Base-by-base conservation (phyloP, 2,113 vertebrate genomes). In the Corydoras sp. region DNA sequence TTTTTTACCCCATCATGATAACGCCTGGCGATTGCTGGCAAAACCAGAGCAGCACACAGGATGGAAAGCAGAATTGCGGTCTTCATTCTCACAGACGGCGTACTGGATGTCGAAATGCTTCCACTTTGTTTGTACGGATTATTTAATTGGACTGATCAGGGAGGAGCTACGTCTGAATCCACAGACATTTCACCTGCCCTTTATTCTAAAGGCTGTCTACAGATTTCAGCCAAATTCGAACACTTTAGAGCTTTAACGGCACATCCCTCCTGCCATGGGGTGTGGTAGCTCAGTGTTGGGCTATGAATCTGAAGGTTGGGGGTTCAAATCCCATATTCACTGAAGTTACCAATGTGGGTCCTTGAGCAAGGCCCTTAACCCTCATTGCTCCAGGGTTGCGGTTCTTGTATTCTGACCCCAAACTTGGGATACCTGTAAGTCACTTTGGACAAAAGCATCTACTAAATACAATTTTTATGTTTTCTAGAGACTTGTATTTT, bases 1-100 rank as follows among this genome's bases (percentile, higher is more conserved):
- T n/a, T 53, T 12, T 53, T 53, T 53, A 53, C 51, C 51, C 51
- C 13, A 8, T 10, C 3, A 53, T 8, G 10, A 24, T 24, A 24
- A 14, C 3, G 10, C 13, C 51, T 3, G 3, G 51, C 51, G 11
- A 53, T 8, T 53, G 51, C 51, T 7, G 51, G 51, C 51, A 53
- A 53, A 53, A 14, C 51, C 51, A 53, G 51, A 12, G 51, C 13
- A 14, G 13, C 51, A 75, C 61, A 75, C n/a, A 50, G 10, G 18
- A 32, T 10, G 10, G 14, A 64, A 18, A 50, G 9, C 51, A 53
- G 51, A 9, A 53, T 53, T 53, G 51, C 51, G 3, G 51, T 53
- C 51, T 14, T 53, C 51, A 53, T 53, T 53, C 51, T 53, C 51
- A 53, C 51, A 12, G 51, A 53, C 1, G 5, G 10, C 10, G 13